These are phyloP conservation scores for Chorisops tibialis DNA, from an alignment of 2,888 invertebrate genomes.

Conservation along the genomic window DNA sequence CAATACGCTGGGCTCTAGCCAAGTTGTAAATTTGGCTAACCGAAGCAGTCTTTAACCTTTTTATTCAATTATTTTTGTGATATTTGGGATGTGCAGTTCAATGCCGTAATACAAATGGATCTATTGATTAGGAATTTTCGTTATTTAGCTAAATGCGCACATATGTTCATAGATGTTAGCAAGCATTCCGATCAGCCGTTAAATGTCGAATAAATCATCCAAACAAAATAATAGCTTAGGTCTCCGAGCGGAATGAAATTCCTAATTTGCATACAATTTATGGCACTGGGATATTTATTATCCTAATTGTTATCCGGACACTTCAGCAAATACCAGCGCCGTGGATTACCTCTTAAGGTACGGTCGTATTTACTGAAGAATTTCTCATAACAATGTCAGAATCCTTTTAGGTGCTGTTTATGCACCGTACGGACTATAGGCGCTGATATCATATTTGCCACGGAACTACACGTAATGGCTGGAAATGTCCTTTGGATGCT, in stretches of 20 bases:
- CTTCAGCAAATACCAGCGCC: neutral
- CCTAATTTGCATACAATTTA: slow-evolving; percentile 22
- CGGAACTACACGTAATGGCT: slow-evolving; percentile 16
- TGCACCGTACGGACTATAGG: slow-evolving; percentile 11
- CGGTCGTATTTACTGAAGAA: slow-evolving; percentile 13
- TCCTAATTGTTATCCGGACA: slow-evolving; percentile 19
- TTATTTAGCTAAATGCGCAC: no score
- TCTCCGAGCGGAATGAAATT: slow-evolving; percentile 9
- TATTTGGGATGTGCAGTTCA: no score
- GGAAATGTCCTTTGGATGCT: slow-evolving; percentile 7
- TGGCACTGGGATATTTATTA: slow-evolving; percentile 16
- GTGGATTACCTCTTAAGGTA: slow-evolving; percentile 1
- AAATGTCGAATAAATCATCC: slow-evolving; percentile 6
- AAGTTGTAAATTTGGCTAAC: no score
- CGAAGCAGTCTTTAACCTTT: no score
- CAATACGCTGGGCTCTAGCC: no score
- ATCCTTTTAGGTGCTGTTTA: slow-evolving; percentile 16
- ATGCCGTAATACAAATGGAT: no score
- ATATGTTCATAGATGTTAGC: no score
- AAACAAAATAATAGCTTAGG: slow-evolving; percentile 9
- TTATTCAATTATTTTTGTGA: no score
- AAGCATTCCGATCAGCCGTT: no score
- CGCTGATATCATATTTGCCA: slow-evolving; percentile 10
- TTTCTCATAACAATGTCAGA: slow-evolving; percentile 16
- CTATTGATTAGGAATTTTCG: no score